A percentile compares a stretch with the other conserved stretches of the same genome.
phyloP scores from a whole-genome alignment of 2,888 invertebrate genomes.

The Cantharis rustica region DNA sequence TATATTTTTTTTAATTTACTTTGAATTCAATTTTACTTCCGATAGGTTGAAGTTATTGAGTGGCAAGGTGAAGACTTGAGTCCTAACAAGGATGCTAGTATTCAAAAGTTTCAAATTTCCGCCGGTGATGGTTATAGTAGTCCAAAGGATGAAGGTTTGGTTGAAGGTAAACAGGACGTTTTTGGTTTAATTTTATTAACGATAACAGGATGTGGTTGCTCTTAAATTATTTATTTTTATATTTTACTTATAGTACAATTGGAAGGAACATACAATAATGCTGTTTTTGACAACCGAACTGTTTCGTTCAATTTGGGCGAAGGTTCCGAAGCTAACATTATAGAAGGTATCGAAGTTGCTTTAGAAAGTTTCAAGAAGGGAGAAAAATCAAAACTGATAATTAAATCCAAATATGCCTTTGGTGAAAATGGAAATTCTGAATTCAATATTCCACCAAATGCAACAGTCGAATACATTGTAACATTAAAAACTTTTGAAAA shows the following conservation, averaged over 20 bases:
- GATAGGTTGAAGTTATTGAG: conserved; percentile 80
- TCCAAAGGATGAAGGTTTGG: conserved; percentile 83
- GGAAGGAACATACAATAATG: conserved; percentile 67
- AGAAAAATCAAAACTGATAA: conserved; percentile 75
- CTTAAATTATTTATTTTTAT: not conserved
- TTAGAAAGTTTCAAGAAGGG: conserved; percentile 79
- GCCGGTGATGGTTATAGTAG: conserved; percentile 72
- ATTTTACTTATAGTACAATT: conserved; percentile 69
- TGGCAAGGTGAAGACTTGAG: conserved; percentile 92
- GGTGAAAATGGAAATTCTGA: conserved; percentile 70
- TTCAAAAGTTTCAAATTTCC: conserved; percentile 72
- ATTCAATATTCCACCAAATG: conserved; percentile 77
- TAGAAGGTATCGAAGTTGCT: conserved; percentile 82
- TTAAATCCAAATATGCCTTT: conserved; percentile 82
- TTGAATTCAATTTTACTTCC: not conserved
- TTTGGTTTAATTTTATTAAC: not conserved
- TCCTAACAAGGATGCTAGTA: conserved; percentile 80
- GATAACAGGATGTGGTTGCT: conserved; percentile 10
- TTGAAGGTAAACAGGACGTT: conserved; percentile 69
- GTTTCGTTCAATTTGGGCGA: conserved; percentile 86
- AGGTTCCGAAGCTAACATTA: conserved; percentile 74
- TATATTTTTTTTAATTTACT: not conserved
- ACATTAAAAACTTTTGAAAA: conserved; percentile 85
- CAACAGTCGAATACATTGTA: conserved; percentile 79
- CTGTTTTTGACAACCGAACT: conserved; percentile 79